These are phyloP conservation scores for Cantharis nigra DNA, from an alignment of 2,888 invertebrate genomes.

Conservation along the genomic window DNA sequence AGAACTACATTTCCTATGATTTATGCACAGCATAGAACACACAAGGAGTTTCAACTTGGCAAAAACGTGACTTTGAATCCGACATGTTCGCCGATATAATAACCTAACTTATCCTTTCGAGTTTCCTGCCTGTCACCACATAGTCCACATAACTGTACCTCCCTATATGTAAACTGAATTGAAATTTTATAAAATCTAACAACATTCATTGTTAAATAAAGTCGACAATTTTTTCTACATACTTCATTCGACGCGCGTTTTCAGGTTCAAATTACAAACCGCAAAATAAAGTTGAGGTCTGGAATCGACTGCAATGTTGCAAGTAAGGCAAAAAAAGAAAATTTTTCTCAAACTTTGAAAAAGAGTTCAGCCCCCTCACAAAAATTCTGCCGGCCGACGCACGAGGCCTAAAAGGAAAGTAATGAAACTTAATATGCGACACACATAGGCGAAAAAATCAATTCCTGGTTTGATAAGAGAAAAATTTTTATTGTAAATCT, in stretches of 20 bases:
- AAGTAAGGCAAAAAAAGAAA: background rate
- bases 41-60: constrained; percentile 29
- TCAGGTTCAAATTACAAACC: background rate
- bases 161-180: constrained; percentile 28
- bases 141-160: constrained; percentile 33
- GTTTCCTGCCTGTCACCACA: constrained; percentile 30
- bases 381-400: background rate
- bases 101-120: constrained; percentile 31
- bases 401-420: background rate
- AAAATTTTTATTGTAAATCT: background rate
- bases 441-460: background rate
- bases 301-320: background rate
- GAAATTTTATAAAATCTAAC: constrained; percentile 21
- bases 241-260: background rate
- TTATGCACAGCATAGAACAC: constrained; percentile 30
- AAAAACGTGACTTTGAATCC: constrained; percentile 31
- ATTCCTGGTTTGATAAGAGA: background rate
- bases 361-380: background rate
- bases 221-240: background rate
- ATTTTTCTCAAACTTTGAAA: too few species aligned
- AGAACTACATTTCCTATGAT: constrained; percentile 6
- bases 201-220: background rate
- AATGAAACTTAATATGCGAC: background rate
- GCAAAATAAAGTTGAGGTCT: background rate
- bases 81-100: constrained; percentile 30